Percentiles rank a stretch among this genome's conserved stretches.
Conservation (phyloP, 2,888 invertebrate genomes). For the Drosophila ezoana region DNA sequence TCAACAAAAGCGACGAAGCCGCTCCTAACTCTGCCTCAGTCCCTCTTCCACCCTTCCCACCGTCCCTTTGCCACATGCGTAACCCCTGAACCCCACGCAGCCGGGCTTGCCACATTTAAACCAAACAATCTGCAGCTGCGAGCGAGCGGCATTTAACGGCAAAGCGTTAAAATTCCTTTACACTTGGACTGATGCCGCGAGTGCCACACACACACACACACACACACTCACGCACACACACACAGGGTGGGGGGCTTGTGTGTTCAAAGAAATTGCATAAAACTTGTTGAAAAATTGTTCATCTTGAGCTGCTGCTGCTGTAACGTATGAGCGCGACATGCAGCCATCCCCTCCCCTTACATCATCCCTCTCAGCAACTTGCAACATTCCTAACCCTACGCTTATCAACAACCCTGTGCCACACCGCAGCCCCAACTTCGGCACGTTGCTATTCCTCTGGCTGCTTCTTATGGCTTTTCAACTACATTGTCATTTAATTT, state of each 20-base stretch:
- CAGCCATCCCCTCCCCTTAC: not conserved
- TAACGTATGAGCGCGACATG: constrained; percentile 51
- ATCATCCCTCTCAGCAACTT: no score
- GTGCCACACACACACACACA: constrained; percentile 39
- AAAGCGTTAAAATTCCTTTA: constrained; percentile 77
- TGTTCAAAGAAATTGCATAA: constrained; percentile 57
- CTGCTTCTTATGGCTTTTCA: constrained; percentile 53
- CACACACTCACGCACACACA: not conserved
- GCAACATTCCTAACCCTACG: no score
- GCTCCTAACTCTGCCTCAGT: constrained; percentile 20
- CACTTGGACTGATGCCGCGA: constrained; percentile 68
- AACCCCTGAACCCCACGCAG: not conserved
- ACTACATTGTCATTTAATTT: constrained; percentile 82
- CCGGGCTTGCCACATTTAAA: constrained; percentile 60
- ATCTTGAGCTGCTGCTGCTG: constrained; percentile 36
- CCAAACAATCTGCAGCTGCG: constrained; percentile 76
- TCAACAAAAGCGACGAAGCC: constrained; percentile 72
- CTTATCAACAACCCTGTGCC: no score
- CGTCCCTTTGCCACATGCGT: not conserved
- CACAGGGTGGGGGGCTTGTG: constrained; percentile 4
- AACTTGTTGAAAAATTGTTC: constrained; percentile 78
- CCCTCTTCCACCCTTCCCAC: not conserved
- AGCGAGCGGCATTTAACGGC: constrained; percentile 63
- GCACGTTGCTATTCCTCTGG: not conserved
- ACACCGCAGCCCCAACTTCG: not conserved